Percentiles rank a stretch among this genome's conserved stretches.
phyloP scores from a whole-genome alignment of 1,140 invertebrate genomes.

The Drosophila nikananu region DNA sequence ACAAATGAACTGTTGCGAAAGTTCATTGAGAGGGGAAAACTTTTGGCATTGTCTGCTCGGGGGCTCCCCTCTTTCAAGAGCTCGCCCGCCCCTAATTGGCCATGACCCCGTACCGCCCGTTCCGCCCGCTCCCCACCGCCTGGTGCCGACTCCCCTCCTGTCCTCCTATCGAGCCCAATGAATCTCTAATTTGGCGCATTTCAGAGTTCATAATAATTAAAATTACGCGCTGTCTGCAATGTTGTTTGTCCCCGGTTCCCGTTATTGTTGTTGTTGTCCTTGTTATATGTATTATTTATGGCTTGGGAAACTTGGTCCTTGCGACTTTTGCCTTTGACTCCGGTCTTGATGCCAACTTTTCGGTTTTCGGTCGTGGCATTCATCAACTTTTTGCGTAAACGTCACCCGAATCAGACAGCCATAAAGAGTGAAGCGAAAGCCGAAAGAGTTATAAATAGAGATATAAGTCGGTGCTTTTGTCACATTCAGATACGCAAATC shows the following conservation, averaged over 20 bases:
- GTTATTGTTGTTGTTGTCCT: conserved; percentile 48
- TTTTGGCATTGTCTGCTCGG: conserved; percentile 61
- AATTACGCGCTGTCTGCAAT: conserved; percentile 73
- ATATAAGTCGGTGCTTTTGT: conserved; percentile 44
- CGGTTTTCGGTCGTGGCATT: conserved; percentile 64
- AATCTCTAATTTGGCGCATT: conserved; percentile 78
- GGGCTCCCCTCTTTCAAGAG: conserved; percentile 1
- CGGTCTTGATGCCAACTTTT: conserved; percentile 72
- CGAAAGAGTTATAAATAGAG: conserved; percentile 23
- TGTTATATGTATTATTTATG: conserved; percentile 77
- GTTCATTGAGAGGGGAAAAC: conserved; percentile 64
- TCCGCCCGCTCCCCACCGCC: not conserved
- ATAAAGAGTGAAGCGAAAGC: not conserved
- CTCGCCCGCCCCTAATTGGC: conserved; percentile 20
- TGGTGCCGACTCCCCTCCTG: conserved; percentile 11
- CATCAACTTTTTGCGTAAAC: conserved; percentile 67
- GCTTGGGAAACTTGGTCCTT: conserved; percentile 57
- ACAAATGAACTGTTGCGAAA: conserved; percentile 60
- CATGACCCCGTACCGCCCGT: not conserved
- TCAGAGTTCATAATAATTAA: conserved; percentile 79
- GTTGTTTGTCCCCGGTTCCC: conserved; percentile 47
- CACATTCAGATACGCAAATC: conserved; percentile 26
- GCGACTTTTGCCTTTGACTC: conserved; percentile 72
- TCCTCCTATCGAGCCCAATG: conserved; percentile 52
- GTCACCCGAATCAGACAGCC: conserved; percentile 28